Base-by-base conservation (phyloP, 2,797 vertebrate species). In the Helicolenus hilgendorfi region DNA sequence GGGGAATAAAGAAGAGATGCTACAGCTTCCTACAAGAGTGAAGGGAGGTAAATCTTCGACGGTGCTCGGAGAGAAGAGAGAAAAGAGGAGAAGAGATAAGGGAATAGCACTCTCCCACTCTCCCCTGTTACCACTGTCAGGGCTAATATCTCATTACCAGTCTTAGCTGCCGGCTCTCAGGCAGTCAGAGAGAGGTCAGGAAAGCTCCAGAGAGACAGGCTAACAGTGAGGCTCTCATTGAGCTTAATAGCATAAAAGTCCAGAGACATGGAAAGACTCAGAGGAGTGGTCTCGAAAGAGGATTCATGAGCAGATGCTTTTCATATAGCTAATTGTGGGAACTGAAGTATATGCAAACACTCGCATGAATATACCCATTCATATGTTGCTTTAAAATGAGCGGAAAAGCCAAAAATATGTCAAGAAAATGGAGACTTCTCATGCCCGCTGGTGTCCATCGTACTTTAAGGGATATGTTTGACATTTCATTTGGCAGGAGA, bases 161-260 rank as follows among this genome's bases (percentile, higher is more conserved):
- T 91, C 90, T 80, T 79, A 72, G 88, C 86, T 86, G 73, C 77
- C 59, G 18, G 90, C 86, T 89, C 79, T 80, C 77, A 78, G 79
- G 88, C 89, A 91, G 95, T 94, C 94, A 91, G 91, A 18, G 59
- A 72, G 92, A 91, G 94, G 95, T 95, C 93, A 94, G 88, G 62
- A 78, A 86, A 75, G 78, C 91, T 93, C 87, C 79, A 22, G 88
- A 80, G 91, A 91, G 75, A 26, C 65, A 22, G 29, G 38, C 60
- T 65, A 72, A 86, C 91, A 74, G 77, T 6, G 27, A 86, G 35
- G 27, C 81, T 84, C 86, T 94, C 83, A 63, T 33, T 55, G 64
- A 81, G 85, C 81, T 74, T 83, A 85, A 76, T 63, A 69, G 81
- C 64, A 70, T 80, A 45, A 79, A 85, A 81, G 90, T 83, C 81